Evolutionary conservation across 1,140 invertebrate species (phyloP).

Genomic region (Cheumatopsyche charites): DNA sequence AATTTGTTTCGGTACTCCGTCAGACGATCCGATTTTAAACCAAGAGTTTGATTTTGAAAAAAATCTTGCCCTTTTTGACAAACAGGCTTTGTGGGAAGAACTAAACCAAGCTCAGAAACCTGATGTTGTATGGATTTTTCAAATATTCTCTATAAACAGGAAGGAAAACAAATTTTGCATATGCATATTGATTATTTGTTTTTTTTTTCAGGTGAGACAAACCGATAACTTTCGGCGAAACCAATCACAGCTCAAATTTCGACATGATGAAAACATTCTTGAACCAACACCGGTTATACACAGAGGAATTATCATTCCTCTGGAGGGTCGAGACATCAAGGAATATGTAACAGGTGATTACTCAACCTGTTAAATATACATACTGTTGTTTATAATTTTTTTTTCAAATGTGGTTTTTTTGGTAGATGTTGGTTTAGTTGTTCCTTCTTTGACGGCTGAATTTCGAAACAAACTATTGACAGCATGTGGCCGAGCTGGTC

Average conservation of each 20-base stretch:
- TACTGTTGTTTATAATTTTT: neutral
- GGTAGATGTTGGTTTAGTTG: conserved; percentile 72
- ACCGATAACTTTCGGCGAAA: conserved; percentile 51
- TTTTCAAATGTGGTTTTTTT: neutral
- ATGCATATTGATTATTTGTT: neutral
- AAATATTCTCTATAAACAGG: neutral
- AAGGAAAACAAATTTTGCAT: neutral
- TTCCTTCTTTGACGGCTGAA: conserved; percentile 72
- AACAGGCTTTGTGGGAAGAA: conserved; percentile 78
- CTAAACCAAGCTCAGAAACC: conserved; percentile 72
- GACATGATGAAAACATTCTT: conserved; percentile 87
- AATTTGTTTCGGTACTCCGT: conserved; percentile 62
- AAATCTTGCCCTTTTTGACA: conserved; percentile 90
- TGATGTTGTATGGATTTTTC: conserved; percentile 63
- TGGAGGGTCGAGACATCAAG: conserved; percentile 59
- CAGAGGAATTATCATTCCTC: conserved; percentile 75
- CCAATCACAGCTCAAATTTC: conserved; percentile 56
- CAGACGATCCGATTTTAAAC: conserved; percentile 60
- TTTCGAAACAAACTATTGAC: conserved; percentile 66
- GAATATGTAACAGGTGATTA: conserved; percentile 75
- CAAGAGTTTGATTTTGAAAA: conserved; percentile 94
- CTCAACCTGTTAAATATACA: neutral
- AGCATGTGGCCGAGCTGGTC: conserved; percentile 65
- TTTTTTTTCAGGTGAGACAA: conserved; percentile 40
- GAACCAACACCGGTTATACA: conserved; percentile 68